phyloP scores from a whole-genome alignment of 2,888 invertebrate genomes.

The Tetragonula carbonaria region DNA sequence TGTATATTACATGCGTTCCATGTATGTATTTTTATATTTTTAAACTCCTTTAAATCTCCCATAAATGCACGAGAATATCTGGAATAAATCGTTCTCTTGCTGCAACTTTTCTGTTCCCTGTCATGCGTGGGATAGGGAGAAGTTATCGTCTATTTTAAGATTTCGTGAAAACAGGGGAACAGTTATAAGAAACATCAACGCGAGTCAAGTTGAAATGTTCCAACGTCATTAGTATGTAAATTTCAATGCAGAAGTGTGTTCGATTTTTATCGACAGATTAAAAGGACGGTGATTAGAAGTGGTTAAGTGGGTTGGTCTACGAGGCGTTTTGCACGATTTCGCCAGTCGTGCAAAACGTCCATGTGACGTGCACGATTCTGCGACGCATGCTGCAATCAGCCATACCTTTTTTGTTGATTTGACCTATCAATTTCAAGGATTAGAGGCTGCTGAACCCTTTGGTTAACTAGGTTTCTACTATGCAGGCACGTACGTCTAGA shows the following conservation, averaged over 20 bases:
- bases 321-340: constrained; percentile 31
- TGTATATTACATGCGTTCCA: background rate
- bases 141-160: constrained; percentile 3
- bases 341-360: constrained; percentile 28
- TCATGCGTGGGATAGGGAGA: background rate
- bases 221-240: constrained; percentile 17
- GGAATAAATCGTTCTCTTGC: background rate
- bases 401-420: constrained; percentile 63
- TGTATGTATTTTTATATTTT: background rate
- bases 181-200: constrained; percentile 3
- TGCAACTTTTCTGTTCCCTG: background rate
- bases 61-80: background rate
- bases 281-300: constrained; percentile 18
- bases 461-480: constrained; percentile 74
- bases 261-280: constrained; percentile 1
- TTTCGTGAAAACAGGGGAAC: background rate
- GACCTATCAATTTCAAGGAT: constrained; percentile 71
- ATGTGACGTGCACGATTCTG: constrained; percentile 58
- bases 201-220: constrained; percentile 7
- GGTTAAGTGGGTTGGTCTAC: constrained; percentile 20
- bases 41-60: too few species aligned
- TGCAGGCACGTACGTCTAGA: constrained; percentile 66
- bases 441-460: constrained; percentile 68
- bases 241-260: background rate
- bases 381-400: constrained; percentile 51